Evolutionary conservation across 2,888 invertebrate genomes (phyloP).

Genomic region (Eupeodes latifasciatus): DNA sequence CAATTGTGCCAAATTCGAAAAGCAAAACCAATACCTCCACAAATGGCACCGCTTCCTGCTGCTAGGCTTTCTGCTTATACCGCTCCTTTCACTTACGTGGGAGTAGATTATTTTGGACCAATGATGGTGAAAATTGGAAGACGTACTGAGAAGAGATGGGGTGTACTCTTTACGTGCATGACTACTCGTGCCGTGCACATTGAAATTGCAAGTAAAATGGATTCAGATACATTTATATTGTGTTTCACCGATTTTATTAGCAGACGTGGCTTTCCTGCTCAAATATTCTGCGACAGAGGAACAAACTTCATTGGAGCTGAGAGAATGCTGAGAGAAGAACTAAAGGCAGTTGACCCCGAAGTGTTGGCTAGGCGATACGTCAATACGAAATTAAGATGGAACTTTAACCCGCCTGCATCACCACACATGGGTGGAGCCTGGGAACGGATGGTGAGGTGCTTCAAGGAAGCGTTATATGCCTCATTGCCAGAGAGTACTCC

Average conservation of each 20-base stretch:
- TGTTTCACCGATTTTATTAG: slow-evolving; percentile 51
- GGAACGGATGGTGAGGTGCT: too few species aligned
- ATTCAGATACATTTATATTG: slow-evolving; percentile 57
- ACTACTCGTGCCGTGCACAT: background rate
- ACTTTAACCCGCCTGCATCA: slow-evolving; percentile 75
- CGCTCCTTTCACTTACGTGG: too few species aligned
- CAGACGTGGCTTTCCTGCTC: slow-evolving; percentile 51
- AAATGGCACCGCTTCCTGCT: slow-evolving; percentile 30
- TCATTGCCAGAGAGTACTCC: too few species aligned
- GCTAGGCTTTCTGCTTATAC: slow-evolving; percentile 21
- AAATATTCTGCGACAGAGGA: slow-evolving; percentile 54
- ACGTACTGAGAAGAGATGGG: too few species aligned
- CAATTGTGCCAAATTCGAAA: slow-evolving; percentile 27
- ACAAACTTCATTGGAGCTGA: slow-evolving; percentile 61
- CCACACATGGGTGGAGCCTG: slow-evolving; percentile 76
- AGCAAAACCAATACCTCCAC: slow-evolving; percentile 16
- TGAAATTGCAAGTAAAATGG: slow-evolving; percentile 42
- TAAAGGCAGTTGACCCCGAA: background rate
- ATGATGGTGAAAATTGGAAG: too few species aligned
- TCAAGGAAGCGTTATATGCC: too few species aligned
- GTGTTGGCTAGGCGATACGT: background rate
- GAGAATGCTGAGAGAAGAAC: slow-evolving; percentile 21
- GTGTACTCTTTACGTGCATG: too few species aligned
- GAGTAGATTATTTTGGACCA: too few species aligned
- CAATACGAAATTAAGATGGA: slow-evolving; percentile 59